A percentile compares a stretch with the other conserved stretches of the same genome.
phyloP scores from a whole-genome alignment of 2,797 vertebrate species.

The Sylvia borin region DNA sequence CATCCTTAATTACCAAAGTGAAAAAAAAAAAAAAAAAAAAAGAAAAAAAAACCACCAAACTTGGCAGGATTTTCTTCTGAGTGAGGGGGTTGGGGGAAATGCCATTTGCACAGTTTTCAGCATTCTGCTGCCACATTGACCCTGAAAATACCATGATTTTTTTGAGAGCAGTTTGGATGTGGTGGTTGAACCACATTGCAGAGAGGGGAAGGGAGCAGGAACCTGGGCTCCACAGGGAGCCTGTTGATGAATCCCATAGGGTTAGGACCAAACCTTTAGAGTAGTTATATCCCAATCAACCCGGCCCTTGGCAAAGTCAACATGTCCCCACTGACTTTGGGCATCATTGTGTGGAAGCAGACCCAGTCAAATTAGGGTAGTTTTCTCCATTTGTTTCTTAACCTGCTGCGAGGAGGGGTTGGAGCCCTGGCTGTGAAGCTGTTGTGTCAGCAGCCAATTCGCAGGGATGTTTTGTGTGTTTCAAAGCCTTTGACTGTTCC shows the following conservation, averaged over 20 bases:
- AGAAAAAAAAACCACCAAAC: too few species aligned
- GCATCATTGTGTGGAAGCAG: neutral
- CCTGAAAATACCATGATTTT: neutral
- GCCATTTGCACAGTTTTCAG: constrained; percentile 17
- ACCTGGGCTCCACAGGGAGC: neutral
- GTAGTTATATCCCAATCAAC: neutral
- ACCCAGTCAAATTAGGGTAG: constrained; percentile 1
- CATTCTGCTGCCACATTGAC: neutral
- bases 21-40: neutral
- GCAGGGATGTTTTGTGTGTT: constrained; percentile 60
- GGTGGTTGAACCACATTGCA: neutral
- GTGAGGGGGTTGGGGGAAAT: neutral
- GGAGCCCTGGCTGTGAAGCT: neutral
- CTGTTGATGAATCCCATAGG: neutral
- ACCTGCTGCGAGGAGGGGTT: neutral
- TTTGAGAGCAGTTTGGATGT: neutral
- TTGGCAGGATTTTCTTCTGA: neutral
- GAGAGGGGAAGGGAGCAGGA: neutral
- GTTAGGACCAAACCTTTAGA: constrained; percentile 50
- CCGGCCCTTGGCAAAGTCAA: neutral
- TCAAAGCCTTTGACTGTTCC: constrained; percentile 69
- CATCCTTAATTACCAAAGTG: neutral
- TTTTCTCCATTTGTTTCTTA: constrained; percentile 33
- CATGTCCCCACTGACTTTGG: neutral
- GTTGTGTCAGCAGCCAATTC: neutral